Evolutionary conservation across 2,113 vertebrate genomes (phyloP).

Genomic region (Coracopsis vasa): DNA sequence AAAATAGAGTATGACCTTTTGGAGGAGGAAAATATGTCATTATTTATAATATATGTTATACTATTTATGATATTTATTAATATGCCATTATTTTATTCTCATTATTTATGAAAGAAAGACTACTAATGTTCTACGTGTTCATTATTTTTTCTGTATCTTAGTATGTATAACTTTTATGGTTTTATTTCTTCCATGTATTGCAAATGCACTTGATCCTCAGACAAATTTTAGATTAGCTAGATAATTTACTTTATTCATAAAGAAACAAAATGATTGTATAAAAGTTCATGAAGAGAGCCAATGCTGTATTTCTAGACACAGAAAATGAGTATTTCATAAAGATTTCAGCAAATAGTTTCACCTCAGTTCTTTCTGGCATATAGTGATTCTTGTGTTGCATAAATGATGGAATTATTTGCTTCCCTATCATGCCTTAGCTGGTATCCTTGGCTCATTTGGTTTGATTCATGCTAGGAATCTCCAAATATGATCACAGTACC

Average conservation of each 20-base stretch:
- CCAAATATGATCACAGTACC: background rate
- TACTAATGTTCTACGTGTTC: background rate
- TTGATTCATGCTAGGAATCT: background rate
- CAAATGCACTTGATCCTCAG: background rate
- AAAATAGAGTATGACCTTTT: background rate
- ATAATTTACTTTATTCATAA: background rate
- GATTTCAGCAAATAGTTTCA: background rate
- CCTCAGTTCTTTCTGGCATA: background rate
- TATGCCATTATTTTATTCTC: background rate
- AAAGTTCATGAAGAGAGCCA: background rate
- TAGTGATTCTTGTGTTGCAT: background rate
- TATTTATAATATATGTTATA: background rate
- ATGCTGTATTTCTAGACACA: background rate
- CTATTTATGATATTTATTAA: background rate
- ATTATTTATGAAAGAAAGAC: background rate
- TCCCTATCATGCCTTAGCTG: background rate
- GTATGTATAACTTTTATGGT: background rate
- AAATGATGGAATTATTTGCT: slow-evolving; percentile 2
- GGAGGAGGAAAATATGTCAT: background rate
- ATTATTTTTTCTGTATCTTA: background rate
- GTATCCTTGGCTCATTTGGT: background rate
- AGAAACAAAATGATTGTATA: background rate
- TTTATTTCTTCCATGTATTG: background rate
- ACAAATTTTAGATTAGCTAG: background rate
- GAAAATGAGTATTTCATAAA: background rate